These are phyloP conservation scores for Aphelenchoides bicaudatus DNA, from an alignment of 2,888 invertebrate genomes.

Conservation along the genomic window DNA sequence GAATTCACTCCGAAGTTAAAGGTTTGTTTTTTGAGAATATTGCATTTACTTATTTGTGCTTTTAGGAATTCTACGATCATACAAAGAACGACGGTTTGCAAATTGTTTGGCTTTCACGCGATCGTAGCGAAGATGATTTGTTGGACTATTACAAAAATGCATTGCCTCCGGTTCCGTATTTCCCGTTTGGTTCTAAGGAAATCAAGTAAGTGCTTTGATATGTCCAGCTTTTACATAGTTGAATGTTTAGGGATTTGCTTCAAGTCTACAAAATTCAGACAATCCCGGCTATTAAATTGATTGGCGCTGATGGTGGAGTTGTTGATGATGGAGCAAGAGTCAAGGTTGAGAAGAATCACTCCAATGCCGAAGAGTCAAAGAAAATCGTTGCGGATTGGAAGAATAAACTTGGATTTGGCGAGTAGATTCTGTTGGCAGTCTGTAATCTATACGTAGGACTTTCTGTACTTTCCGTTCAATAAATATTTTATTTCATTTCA, in stretches of 20 bases:
- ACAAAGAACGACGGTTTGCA: slow-evolving; percentile 39
- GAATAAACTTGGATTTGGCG: slow-evolving; percentile 13
- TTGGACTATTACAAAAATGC: slow-evolving; percentile 51
- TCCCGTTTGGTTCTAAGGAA: slow-evolving; percentile 47
- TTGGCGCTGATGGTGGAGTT: slow-evolving; percentile 43
- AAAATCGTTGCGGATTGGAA: slow-evolving; percentile 18
- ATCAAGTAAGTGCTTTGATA: slow-evolving; percentile 36
- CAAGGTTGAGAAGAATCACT: slow-evolving; percentile 37
- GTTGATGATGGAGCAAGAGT: slow-evolving; percentile 42
- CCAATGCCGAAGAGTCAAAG: neutral
- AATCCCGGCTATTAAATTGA: slow-evolving; percentile 44
- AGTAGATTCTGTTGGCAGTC: neutral
- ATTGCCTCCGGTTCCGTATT: slow-evolving; percentile 42
- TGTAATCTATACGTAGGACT: neutral
- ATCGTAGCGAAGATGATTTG: slow-evolving; percentile 45
- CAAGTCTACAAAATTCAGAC: slow-evolving; percentile 45
- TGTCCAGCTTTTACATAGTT: slow-evolving; percentile 5
- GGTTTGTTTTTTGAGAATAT: slow-evolving; percentile 23
- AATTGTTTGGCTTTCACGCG: slow-evolving; percentile 50
- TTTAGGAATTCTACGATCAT: slow-evolving; percentile 46
- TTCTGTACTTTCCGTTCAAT: no score
- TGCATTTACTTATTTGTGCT: neutral
- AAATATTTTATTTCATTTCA: no score
- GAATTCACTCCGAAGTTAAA: slow-evolving; percentile 50
- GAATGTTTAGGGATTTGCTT: slow-evolving; percentile 37